phyloP scores from a whole-genome alignment of 2,113 vertebrate species.

The Ascaphus truei region DNA sequence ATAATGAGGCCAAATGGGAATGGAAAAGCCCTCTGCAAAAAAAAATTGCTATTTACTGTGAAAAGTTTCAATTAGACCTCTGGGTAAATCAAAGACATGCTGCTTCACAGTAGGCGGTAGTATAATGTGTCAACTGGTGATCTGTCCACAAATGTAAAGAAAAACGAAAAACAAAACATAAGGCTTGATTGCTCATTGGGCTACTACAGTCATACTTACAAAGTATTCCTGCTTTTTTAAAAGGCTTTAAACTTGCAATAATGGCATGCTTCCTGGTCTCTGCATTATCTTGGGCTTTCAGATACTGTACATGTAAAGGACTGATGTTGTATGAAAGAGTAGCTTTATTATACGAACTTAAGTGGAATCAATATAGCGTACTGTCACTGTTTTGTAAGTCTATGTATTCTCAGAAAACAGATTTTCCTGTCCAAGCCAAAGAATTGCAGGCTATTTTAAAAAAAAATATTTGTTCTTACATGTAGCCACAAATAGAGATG shows the following conservation, averaged over 20 bases:
- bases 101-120: constrained; percentile 20
- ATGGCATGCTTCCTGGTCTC: not conserved
- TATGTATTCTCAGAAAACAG: too few relatives aligned
- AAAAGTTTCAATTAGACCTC: constrained; percentile 32
- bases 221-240: not conserved
- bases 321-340: not conserved
- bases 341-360: not conserved
- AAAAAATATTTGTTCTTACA: too few relatives aligned
- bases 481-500: too few relatives aligned
- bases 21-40: constrained; percentile 18
- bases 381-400: not conserved
- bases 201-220: not conserved
- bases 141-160: constrained; percentile 24
- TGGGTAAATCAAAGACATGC: constrained; percentile 25
- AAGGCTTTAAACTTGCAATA: not conserved
- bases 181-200: not conserved
- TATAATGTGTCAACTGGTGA: constrained; percentile 10
- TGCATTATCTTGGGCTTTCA: not conserved
- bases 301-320: not conserved
- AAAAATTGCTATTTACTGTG: constrained; percentile 20
- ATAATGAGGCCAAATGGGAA: constrained; percentile 38
- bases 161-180: not conserved
- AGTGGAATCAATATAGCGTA: not conserved
- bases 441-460: too few relatives aligned
- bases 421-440: too few relatives aligned